These are phyloP conservation scores for Motacilla alba DNA, from an alignment of 2,113 vertebrate genomes.

Conservation along the genomic window DNA sequence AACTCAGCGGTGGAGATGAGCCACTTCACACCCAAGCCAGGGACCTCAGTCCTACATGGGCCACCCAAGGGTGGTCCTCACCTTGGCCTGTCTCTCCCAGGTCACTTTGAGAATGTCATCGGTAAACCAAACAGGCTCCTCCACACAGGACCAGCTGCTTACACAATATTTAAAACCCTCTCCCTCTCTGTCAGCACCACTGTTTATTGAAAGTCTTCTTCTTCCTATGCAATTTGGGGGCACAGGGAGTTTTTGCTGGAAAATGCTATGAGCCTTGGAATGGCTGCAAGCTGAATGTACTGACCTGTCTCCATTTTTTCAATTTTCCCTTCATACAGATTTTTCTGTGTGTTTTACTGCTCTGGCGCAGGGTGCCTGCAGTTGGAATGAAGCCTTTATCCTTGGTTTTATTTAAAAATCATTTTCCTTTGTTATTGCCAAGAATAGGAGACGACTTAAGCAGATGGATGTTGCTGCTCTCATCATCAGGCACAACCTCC, in stretches of 20 bases:
- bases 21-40: neutral
- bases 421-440: conserved; percentile 74
- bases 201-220: neutral
- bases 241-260: neutral
- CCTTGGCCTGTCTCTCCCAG: neutral
- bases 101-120: neutral
- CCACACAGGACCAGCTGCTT: neutral
- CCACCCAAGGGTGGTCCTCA: neutral
- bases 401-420: conserved; percentile 45
- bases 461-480: conserved; percentile 47
- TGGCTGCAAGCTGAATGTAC: neutral
- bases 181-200: neutral
- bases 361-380: conserved; percentile 22
- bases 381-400: conserved; percentile 5
- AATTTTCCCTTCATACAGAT: conserved; percentile 7
- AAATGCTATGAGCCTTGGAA: neutral
- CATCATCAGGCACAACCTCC: neutral
- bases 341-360: conserved; percentile 27
- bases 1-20: neutral
- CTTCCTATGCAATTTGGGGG: neutral
- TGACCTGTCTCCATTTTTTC: neutral
- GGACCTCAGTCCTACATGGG: neutral
- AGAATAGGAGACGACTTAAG: conserved; percentile 41
- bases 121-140: neutral
- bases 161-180: neutral